Evolutionary conservation across 2,797 vertebrate species (phyloP).

Genomic region (Saxicola maurus): DNA sequence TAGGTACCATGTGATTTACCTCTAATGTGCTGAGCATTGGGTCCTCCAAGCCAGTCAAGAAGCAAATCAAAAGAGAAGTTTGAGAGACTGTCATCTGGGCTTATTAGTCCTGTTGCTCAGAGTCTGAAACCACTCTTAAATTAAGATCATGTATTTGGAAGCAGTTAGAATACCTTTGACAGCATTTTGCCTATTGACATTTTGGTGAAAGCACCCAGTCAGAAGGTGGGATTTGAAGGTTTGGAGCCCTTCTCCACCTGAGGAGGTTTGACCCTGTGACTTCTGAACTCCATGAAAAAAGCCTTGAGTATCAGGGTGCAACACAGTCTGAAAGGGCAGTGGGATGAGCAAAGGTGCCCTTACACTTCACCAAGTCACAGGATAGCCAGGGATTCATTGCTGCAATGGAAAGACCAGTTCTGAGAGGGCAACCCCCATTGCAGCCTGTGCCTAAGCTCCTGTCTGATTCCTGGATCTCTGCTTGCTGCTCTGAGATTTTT

Average conservation of each 20-base stretch:
- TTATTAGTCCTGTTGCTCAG: neutral
- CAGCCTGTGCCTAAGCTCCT: neutral
- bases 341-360: neutral
- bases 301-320: neutral
- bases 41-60: neutral
- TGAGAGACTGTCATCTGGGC: neutral
- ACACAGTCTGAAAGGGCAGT: neutral
- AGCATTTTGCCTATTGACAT: accelerated
- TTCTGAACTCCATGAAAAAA: neutral
- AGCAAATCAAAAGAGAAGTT: neutral
- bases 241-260: neutral
- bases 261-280: neutral
- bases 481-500: neutral
- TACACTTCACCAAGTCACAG: neutral
- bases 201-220: neutral
- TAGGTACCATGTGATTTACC: neutral
- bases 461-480: neutral
- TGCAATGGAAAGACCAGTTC: neutral
- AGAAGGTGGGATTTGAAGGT: neutral
- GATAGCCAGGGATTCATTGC: neutral
- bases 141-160: neutral
- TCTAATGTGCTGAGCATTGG: neutral
- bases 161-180: neutral
- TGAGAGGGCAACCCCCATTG: neutral
- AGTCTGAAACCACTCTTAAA: neutral